Evolutionary conservation across 2,888 invertebrate genomes (phyloP).

Genomic region (Rotaria magnacalcarata): DNA sequence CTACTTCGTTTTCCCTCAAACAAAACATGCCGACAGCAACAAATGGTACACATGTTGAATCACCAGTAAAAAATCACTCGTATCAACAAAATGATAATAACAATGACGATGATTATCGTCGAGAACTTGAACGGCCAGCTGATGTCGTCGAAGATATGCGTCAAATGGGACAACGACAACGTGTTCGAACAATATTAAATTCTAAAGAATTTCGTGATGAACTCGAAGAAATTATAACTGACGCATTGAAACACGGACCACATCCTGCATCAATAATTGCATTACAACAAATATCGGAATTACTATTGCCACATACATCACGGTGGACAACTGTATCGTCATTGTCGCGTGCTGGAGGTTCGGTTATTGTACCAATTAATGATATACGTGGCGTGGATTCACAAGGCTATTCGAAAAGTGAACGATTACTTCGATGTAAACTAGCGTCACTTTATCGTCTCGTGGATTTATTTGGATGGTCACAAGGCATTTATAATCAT

Average conservation of each 20-base stretch:
- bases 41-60: conserved; percentile 1
- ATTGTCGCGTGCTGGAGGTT: conserved; percentile 35
- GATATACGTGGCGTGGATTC: conserved; percentile 93
- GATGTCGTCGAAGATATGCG: conserved; percentile 66
- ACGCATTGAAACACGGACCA: conserved; percentile 60
- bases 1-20: too few relatives aligned
- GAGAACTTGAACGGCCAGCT: conserved; percentile 61
- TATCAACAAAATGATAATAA: not conserved
- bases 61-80: not conserved
- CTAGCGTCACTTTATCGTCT: conserved; percentile 69
- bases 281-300: conserved; percentile 87
- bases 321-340: conserved; percentile 44
- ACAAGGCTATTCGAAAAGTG: conserved; percentile 84
- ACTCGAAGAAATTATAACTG: conserved; percentile 86
- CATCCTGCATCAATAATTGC: conserved; percentile 62
- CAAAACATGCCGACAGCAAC: not conserved
- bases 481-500: conserved; percentile 45
- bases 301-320: conserved; percentile 60
- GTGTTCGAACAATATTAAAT: conserved; percentile 74
- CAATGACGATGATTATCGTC: conserved; percentile 33
- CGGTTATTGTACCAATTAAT: conserved; percentile 74
- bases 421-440: conserved; percentile 89
- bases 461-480: conserved; percentile 41
- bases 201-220: conserved; percentile 87
- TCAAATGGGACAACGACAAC: conserved; percentile 96